Base-by-base conservation (phyloP, 2,113 vertebrate genomes). In the Planiliza haematocheilus region DNA sequence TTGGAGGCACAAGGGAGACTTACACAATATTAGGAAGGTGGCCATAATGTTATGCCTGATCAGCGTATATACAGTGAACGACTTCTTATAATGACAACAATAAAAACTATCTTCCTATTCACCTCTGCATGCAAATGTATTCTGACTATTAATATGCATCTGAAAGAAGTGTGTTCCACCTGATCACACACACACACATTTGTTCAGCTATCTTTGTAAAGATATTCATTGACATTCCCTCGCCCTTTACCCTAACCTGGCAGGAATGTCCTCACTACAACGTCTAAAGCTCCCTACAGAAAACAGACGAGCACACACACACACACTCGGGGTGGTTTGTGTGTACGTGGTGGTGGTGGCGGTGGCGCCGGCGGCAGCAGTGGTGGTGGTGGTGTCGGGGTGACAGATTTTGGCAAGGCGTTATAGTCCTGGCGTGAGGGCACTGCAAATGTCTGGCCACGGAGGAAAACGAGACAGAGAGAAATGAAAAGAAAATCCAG, bases 381-480 rank as follows among this genome's bases (percentile, higher is more conserved):
- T 10, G 64, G 20, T 34, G 24, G 24, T 5, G 5, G 43, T 61
- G 20, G 24, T 5, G 24, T 5, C 5, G 62, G 14, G 30, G 39
- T 50, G 52, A 65, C 38, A 53, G 63, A 13, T 34, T 77, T 60
- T 81, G 77, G 77, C 73, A 46, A 52, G 59, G 36, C 21, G 49
- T 38, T 49, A 17, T 13, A 41, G 50, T 60, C 55, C 39, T 63
- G 48, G 78, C 67, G 67, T 82, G 79, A 82, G 79, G 70, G 42
- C 67, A 82, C 66, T 79, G 83, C 78, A 66, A 85, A 82, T 71
- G 55, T 30, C 68, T 37, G 41, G n/a, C 53, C n/a, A 56, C 37
- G 4, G 50, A 64, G 53, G 60, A 75, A 52, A 13, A 16, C 16
- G 58, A 70, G 45, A 42, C 48, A 21, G 36, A 49, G 50, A 66